Percentiles rank a stretch among this genome's conserved stretches.
phyloP scores from a whole-genome alignment of 2,797 vertebrate species.

The Anniella stebbinsi region DNA sequence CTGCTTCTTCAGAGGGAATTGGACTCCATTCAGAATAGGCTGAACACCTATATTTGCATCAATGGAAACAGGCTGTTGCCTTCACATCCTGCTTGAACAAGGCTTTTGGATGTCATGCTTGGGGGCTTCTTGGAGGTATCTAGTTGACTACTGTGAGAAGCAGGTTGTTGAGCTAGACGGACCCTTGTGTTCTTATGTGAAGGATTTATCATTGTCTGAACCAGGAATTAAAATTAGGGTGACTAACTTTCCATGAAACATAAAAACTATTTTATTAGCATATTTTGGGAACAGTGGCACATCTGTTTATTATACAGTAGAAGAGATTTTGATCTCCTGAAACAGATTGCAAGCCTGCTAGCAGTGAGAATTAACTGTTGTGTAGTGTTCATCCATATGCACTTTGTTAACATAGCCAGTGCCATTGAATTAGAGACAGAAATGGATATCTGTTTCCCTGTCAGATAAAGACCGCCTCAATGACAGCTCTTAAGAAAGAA shows the following conservation, averaged over 20 bases:
- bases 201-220: not conserved
- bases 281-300: conserved; percentile 48
- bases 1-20: not conserved
- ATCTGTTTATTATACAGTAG: conserved; percentile 55
- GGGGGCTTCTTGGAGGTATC: not conserved
- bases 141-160: not conserved
- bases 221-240: not conserved
- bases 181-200: not conserved
- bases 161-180: not conserved
- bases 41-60: not conserved
- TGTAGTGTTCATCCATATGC: conserved; percentile 6
- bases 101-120: not conserved
- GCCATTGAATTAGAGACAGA: conserved; percentile 32
- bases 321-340: conserved; percentile 44
- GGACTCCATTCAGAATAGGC: not conserved
- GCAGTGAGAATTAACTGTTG: conserved; percentile 43
- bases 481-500: not conserved
- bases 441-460: conserved; percentile 37
- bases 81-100: too few species aligned
- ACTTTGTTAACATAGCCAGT: conserved; percentile 36
- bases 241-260: conserved; percentile 8
- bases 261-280: conserved; percentile 48
- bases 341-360: conserved; percentile 38
- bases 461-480: conserved; percentile 13
- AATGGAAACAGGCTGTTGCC: not conserved